These are phyloP conservation scores for Crax fasciolata DNA, from an alignment of 2,797 vertebrate genomes.

Conservation along the genomic window DNA sequence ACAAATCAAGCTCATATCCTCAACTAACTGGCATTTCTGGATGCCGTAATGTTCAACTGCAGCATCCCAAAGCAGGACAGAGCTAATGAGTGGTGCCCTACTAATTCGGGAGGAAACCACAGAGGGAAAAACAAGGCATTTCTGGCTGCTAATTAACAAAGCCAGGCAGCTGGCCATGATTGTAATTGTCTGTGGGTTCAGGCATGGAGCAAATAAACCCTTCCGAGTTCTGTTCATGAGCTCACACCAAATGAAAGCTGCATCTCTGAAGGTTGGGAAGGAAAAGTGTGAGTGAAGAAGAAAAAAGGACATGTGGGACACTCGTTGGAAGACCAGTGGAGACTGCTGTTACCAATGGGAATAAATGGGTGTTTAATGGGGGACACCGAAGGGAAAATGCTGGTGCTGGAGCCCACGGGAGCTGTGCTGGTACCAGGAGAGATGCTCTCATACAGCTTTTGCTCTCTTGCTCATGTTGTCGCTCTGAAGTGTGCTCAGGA, in stretches of 20 bases:
- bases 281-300: background rate
- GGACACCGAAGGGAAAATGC: accelerated
- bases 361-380: background rate
- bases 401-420: background rate
- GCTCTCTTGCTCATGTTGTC: accelerated
- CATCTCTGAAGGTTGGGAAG: background rate
- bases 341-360: background rate
- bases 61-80: constrained; percentile 11
- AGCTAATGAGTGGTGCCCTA: constrained; percentile 18
- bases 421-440: background rate
- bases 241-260: background rate
- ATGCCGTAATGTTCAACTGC: background rate
- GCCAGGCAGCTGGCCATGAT: constrained; percentile 29
- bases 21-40: background rate
- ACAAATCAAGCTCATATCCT: background rate
- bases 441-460: background rate
- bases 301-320: background rate
- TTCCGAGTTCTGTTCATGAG: background rate
- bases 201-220: background rate
- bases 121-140: constrained; percentile 6
- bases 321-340: background rate
- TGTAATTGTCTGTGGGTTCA: background rate
- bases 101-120: background rate
- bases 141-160: constrained; percentile 58
- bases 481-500: accelerated